Base-by-base conservation (phyloP, 2,888 invertebrate genomes). In the Athalia circularis region DNA sequence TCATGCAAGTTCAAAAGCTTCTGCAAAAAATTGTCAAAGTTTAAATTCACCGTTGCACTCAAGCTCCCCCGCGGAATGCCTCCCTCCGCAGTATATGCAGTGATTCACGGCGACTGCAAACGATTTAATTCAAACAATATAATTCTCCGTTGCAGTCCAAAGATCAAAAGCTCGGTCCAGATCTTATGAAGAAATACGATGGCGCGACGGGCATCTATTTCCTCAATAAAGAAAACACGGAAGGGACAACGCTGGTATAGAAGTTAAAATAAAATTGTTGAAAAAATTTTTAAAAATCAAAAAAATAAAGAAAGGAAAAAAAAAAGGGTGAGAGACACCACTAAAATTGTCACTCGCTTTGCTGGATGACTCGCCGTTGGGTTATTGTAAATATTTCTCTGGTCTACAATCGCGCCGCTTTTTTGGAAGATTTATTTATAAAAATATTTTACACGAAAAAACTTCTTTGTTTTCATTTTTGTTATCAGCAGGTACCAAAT, bases 201-300 rank as follows among this genome's bases (percentile, higher is more conserved):
- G 43, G 29, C 29, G 4, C 4, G 43, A 48, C 13, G n/a, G 47
- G 47, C 65, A 9, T 65, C 65, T 48, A 48, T 65, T 65, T 65
- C 65, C 65, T 65, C 65, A 65, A 65, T 65, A 65, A 65, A 65
- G 13, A 65, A 48, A 65, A 65, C 65, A 4, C 13, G 29, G 29
- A 29, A 29, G 29, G 29, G 29, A 29, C 29, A 29, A 29, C 29
- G 29, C 29, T 29, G 29, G 29, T 29, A 29, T 29, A 29, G 29
- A 29, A 29, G 29, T 29, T 29, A 29, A 29, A 29, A 29, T 29
- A 29, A 29, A 29, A 52, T 52, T 13, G 48, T 8, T 47, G 29
- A 65, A 65, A 48, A 65, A 48, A 65, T 65, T 47, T 45, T 65
- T 48, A 5, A 65, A 65, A 8, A 48, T 11, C 11, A 11, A 52